Conservation (phyloP, 2,113 vertebrate species). For the Asarcornis scutulata region DNA sequence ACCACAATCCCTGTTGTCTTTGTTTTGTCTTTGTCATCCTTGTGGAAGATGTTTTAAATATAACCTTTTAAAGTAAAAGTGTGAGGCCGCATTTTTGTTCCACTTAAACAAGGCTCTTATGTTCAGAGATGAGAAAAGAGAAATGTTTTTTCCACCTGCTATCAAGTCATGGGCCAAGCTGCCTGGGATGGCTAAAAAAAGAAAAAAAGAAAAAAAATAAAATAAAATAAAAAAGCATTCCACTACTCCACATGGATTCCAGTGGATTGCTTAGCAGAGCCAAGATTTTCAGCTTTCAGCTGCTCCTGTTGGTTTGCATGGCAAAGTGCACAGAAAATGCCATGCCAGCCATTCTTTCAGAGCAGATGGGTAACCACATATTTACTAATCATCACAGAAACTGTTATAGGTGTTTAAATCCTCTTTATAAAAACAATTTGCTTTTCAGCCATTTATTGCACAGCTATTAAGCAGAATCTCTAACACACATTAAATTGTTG, state of each 20-base stretch:
- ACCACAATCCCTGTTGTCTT: neutral
- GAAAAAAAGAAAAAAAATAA: neutral
- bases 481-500: neutral
- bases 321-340: slow-evolving; percentile 42
- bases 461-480: neutral
- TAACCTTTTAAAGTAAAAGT: neutral
- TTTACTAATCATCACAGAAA: slow-evolving; percentile 22
- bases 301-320: slow-evolving; percentile 9
- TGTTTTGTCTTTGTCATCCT: neutral
- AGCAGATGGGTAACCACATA: slow-evolving; percentile 19
- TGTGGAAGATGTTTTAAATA: neutral
- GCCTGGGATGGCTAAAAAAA: neutral
- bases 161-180: slow-evolving; percentile 9
- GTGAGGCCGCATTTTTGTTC: neutral
- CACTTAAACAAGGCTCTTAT: neutral
- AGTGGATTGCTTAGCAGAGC: slow-evolving; percentile 31
- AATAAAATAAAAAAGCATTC: neutral
- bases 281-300: slow-evolving; percentile 53
- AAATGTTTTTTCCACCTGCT: slow-evolving; percentile 43
- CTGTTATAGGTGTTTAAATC: neutral
- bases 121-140: slow-evolving; percentile 1
- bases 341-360: slow-evolving; percentile 32
- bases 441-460: neutral
- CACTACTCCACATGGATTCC: slow-evolving; percentile 9
- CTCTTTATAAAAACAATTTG: neutral